A percentile compares a stretch with the other conserved stretches of the same genome.
Conservation (phyloP, 2,113 vertebrate species). For the Apistogramma diplotaenia region DNA sequence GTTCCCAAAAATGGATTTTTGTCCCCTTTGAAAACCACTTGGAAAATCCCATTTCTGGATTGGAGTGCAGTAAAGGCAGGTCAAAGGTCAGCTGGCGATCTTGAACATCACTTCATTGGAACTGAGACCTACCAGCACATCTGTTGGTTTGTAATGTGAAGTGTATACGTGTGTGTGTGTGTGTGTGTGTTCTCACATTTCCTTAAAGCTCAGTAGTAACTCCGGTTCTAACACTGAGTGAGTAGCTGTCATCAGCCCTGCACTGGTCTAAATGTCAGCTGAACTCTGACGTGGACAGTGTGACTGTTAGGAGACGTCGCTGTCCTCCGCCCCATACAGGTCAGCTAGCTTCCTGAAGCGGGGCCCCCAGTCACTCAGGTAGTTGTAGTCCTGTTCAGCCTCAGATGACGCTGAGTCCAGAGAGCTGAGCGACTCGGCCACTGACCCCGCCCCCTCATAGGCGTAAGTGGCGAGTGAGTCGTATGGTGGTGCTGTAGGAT, state of each 20-base stretch:
- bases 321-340: slow-evolving; percentile 89
- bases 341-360: slow-evolving; percentile 93
- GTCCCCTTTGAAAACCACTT: neutral
- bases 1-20: neutral
- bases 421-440: slow-evolving; percentile 92
- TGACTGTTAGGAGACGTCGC: slow-evolving; percentile 84
- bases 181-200: neutral
- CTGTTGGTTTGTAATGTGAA: neutral
- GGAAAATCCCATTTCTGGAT: neutral
- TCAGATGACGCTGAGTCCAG: slow-evolving; percentile 87
- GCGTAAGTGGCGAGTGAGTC: slow-evolving; percentile 95
- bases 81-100: neutral
- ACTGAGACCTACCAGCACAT: neutral
- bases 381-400: slow-evolving; percentile 92
- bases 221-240: no score
- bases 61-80: neutral
- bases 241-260: neutral
- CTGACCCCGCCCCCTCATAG: slow-evolving; percentile 90
- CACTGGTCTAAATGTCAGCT: neutral
- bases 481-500: slow-evolving; percentile 89
- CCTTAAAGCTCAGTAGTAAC: slow-evolving; percentile 15
- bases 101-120: neutral
- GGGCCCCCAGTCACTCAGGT: slow-evolving; percentile 96
- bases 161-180: neutral
- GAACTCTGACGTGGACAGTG: neutral